Base-by-base conservation (phyloP, 2,888 invertebrate genomes). In the Phyllotreta striolata region DNA sequence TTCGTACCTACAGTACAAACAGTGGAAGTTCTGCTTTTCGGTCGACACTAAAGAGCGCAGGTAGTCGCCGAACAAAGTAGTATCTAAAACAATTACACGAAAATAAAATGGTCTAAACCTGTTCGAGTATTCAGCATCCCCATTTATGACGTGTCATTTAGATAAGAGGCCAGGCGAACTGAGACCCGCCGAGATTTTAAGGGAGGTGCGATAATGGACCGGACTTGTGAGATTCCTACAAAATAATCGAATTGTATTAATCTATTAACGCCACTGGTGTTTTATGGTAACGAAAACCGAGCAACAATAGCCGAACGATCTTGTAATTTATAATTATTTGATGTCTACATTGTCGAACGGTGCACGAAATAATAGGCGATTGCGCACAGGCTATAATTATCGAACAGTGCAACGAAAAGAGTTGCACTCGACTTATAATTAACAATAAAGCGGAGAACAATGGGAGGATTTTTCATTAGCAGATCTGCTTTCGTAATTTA, bases 331-430 rank as follows among this genome's bases (percentile, higher is more conserved):
- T 62, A 66, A 62, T 59, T 57, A 62, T 54, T 62, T 65, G 51
- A 63, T 52, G 51, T 57, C 62, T 63, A 52, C 62, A 57, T 63
- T 62, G 57, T 63, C 56, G 38, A 51, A 46, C 57, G 55, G 40
- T 24, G 54, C 51, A 54, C 40, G 54, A 63, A 63, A 63, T 63
- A 63, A 63, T 63, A 63, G 57, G 58, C 46, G 58, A 63, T 63
- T 54, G 63, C n/a, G n/a, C 58, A 8, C 41, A 54, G 58, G 46
- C 58, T 63, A 43, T 58, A 63, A 63, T 63, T 63, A 63, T 58
- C 57, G 62, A n/a, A 63, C n/a, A 57, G 39, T 34, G 47, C 12
- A 49, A 35, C 41, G 35, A 58, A 49, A 58, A 58, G 49, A 58
- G 51, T 13, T 57, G 39, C 14, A 58, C 49, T 49, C 41, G 46